Conservation (phyloP, 2,113 vertebrate genomes). For the Columba livia region DNA sequence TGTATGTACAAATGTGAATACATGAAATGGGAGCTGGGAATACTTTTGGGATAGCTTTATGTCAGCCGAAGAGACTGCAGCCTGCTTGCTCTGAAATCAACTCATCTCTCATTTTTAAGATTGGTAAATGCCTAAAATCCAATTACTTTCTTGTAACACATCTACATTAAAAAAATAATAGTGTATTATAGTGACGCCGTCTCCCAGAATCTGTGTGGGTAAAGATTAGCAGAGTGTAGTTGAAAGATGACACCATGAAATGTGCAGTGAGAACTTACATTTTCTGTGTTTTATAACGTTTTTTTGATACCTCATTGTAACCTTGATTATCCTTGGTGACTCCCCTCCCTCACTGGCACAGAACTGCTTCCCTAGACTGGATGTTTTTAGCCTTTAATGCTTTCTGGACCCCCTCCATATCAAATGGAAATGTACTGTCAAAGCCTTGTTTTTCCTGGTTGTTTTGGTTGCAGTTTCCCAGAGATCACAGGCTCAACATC, state of each 20-base stretch:
- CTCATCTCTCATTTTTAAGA: background rate
- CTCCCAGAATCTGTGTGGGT: background rate
- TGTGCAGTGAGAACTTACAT: background rate
- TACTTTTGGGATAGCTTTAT: background rate
- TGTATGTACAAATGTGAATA: background rate
- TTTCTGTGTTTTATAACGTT: background rate
- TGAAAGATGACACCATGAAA: background rate
- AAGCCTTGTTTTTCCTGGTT: background rate
- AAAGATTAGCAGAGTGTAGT: background rate
- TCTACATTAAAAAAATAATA: background rate
- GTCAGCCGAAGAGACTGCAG: background rate
- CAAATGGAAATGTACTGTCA: background rate
- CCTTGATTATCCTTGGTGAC: background rate
- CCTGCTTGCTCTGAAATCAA: background rate
- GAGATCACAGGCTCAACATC: background rate
- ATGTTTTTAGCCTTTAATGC: background rate
- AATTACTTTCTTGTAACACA: background rate
- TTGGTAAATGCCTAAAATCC: background rate
- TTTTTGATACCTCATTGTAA: background rate
- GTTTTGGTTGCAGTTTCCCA: background rate
- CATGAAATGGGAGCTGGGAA: background rate
- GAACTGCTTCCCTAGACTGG: background rate
- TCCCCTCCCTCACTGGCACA: background rate
- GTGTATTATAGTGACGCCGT: fast-evolving
- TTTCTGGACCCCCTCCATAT: background rate